These are phyloP conservation scores for Proterorhinus semilunaris DNA, from an alignment of 2,113 vertebrate species.

Conservation along the genomic window DNA sequence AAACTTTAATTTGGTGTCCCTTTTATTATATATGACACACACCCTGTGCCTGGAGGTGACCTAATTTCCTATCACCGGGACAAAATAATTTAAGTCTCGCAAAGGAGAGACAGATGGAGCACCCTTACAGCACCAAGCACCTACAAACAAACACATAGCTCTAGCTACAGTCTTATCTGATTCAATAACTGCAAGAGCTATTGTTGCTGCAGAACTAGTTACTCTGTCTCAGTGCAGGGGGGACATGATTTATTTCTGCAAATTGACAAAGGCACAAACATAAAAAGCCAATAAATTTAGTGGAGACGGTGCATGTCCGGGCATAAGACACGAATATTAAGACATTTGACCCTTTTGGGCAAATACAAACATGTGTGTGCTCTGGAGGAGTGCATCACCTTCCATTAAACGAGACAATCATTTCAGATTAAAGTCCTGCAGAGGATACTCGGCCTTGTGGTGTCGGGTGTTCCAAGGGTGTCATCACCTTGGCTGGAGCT, in stretches of 20 bases:
- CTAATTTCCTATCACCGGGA: conserved; percentile 49
- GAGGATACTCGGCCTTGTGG: conserved; percentile 46
- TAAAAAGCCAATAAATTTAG: conserved; percentile 20
- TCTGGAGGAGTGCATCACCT: conserved; percentile 24
- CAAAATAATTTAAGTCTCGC: conserved; percentile 43
- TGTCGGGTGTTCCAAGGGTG: conserved; percentile 61
- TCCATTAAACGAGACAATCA: conserved; percentile 55
- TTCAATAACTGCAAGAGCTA: conserved; percentile 26
- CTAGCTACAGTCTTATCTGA: conserved; percentile 26
- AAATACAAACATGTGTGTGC: conserved; percentile 10
- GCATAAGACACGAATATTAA: conserved; percentile 13
- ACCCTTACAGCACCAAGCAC: conserved; percentile 13
- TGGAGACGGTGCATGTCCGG: not conserved
- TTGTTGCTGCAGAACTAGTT: conserved; percentile 21
- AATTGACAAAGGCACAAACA: conserved; percentile 30
- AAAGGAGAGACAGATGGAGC: conserved; percentile 25
- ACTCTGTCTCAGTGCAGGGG: conserved; percentile 3
- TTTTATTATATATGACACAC: conserved; percentile 72
- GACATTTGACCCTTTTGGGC: conserved; percentile 17
- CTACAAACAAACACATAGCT: conserved; percentile 36
- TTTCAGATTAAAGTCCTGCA: conserved; percentile 59
- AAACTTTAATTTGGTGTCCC: conserved; percentile 73
- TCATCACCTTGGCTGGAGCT: conserved; percentile 60
- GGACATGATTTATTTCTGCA: conserved; percentile 44
- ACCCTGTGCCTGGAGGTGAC: conserved; percentile 53